Evolutionary conservation across 2,113 vertebrate species (phyloP).

Genomic region (Pampusana beccarii): DNA sequence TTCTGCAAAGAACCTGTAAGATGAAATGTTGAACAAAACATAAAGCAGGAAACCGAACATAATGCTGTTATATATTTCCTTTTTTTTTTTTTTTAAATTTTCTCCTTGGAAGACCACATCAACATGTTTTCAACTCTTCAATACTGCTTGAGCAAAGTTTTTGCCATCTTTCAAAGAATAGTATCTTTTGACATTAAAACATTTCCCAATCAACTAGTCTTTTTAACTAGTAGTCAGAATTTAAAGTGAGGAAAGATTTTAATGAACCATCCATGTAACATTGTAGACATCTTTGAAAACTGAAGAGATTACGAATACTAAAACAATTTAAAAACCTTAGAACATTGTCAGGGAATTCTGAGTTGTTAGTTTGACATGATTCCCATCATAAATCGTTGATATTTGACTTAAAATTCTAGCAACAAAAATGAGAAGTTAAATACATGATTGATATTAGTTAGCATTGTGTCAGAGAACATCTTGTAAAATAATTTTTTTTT

Average conservation of each 20-base stretch:
- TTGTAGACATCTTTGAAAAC: not conserved
- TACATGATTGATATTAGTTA: not conserved
- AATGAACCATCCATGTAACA: not conserved
- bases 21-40: not conserved
- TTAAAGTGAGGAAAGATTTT: not conserved
- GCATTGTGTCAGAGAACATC: not conserved
- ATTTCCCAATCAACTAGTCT: not conserved
- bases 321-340: not conserved
- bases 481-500: not conserved
- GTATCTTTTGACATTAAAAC: not conserved
- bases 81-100: not conserved
- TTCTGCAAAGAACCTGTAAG: not conserved
- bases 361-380: not conserved
- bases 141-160: not conserved
- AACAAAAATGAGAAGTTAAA: not conserved
- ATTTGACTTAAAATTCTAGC: not conserved
- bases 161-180: not conserved
- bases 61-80: not conserved
- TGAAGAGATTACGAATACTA: not conserved
- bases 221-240: not conserved
- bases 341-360: not conserved
- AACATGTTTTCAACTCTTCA: not conserved
- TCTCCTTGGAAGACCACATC: not conserved
- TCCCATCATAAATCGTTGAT: accelerated
- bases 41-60: not conserved